Percentiles rank a stretch among this genome's conserved stretches.
These are phyloP conservation scores for Scolopax rusticola DNA, from an alignment of 2,797 vertebrate species.

Conservation along the genomic window DNA sequence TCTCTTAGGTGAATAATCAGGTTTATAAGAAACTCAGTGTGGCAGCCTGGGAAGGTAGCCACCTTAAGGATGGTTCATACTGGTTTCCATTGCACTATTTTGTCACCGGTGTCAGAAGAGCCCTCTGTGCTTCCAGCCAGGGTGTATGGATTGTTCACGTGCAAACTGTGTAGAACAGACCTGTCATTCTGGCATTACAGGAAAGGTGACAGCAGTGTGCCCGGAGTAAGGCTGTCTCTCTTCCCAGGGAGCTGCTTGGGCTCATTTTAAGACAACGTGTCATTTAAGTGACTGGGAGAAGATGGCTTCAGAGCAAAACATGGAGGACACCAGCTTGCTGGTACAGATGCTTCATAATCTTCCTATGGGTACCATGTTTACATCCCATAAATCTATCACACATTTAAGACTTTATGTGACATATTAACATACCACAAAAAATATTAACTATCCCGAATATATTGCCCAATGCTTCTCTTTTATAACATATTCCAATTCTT, in stretches of 20 bases:
- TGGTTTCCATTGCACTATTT: background rate
- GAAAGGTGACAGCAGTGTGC: background rate
- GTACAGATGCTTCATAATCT: background rate
- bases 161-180: background rate
- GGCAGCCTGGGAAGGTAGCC: background rate
- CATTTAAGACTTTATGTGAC: background rate
- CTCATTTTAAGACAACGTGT: background rate
- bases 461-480: background rate
- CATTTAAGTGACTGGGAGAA: background rate
- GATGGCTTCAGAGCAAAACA: background rate
- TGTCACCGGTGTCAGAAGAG: background rate
- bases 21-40: background rate
- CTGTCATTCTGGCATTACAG: background rate
- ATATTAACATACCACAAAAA: background rate
- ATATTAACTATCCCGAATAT: background rate
- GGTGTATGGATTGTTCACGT: accelerated
- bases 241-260: background rate
- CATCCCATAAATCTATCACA: background rate
- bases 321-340: background rate
- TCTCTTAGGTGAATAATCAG: background rate
- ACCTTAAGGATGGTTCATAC: background rate
- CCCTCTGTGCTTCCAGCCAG: background rate
- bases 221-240: background rate
- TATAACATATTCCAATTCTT: background rate
- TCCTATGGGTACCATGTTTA: background rate